Conservation (phyloP, 2,113 vertebrate species). For the Triplophysa tibetana region DNA sequence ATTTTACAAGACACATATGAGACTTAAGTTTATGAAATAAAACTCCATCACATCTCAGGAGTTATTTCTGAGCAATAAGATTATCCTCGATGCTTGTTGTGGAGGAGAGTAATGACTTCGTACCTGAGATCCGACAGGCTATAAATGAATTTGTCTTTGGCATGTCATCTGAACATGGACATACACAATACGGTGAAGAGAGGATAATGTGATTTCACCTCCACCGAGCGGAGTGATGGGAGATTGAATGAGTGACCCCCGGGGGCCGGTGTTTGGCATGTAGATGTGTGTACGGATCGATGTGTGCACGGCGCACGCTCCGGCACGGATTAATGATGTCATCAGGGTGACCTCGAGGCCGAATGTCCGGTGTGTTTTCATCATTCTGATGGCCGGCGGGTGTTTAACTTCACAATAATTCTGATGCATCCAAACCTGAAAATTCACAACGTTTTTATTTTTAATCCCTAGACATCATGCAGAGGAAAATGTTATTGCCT, state of each 20-base stretch:
- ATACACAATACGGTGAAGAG: background rate
- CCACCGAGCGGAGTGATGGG: background rate
- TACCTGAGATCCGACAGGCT: background rate
- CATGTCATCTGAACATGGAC: background rate
- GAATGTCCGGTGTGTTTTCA: background rate
- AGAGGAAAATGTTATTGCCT: too few species aligned
- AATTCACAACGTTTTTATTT: background rate
- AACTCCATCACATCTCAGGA: too few species aligned
- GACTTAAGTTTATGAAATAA: too few species aligned
- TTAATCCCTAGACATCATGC: too few species aligned
- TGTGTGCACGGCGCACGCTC: background rate
- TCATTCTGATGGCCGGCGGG: background rate
- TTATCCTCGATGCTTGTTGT: background rate
- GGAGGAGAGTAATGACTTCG: constrained; percentile 8
- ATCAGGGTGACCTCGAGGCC: constrained; percentile 23
- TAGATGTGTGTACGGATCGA: constrained; percentile 19
- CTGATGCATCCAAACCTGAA: background rate
- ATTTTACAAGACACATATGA: too few species aligned
- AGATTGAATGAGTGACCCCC: constrained; percentile 4
- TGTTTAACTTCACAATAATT: background rate
- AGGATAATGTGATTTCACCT: constrained; percentile 20
- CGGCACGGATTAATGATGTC: constrained; percentile 19
- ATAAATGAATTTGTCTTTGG: constrained; percentile 5
- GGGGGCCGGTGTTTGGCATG: background rate
- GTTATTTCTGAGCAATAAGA: too few species aligned